These are phyloP conservation scores for Catharus fuscescens DNA, from an alignment of 2,113 vertebrate genomes.

Conservation along the genomic window DNA sequence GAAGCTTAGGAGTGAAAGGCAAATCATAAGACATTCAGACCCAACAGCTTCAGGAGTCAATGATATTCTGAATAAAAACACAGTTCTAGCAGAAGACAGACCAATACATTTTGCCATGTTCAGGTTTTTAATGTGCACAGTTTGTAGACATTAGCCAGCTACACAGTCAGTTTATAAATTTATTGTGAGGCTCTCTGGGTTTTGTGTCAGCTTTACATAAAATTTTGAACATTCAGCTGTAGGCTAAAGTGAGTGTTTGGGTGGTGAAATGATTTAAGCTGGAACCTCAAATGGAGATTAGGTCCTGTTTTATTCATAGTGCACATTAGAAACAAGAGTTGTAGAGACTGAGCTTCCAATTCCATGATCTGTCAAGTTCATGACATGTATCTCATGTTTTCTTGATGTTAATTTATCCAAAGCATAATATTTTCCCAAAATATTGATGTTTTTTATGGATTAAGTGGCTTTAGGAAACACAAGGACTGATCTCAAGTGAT, in stretches of 20 bases:
- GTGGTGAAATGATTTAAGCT: neutral
- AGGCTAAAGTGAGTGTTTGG: neutral
- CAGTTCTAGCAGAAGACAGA: neutral
- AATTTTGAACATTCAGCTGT: neutral
- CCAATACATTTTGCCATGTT: fast-evolving
- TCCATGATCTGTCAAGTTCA: neutral
- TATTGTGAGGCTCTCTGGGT: neutral
- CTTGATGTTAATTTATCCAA: neutral
- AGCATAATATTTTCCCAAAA: neutral
- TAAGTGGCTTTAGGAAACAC: neutral
- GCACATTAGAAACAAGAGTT: neutral
- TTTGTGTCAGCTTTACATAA: neutral
- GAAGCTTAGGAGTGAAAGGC: neutral
- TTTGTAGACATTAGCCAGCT: neutral
- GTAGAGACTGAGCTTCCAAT: neutral
- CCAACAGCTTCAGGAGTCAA: neutral
- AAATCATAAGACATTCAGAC: neutral
- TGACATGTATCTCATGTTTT: neutral
- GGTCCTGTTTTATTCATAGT: neutral
- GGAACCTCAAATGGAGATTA: neutral
- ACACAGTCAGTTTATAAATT: neutral
- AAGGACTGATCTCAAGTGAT: neutral
- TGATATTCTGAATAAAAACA: neutral
- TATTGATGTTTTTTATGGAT: neutral
- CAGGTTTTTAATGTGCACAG: neutral